Conservation (phyloP, 2,797 vertebrate species). For the Chiloscyllium punctatum region DNA sequence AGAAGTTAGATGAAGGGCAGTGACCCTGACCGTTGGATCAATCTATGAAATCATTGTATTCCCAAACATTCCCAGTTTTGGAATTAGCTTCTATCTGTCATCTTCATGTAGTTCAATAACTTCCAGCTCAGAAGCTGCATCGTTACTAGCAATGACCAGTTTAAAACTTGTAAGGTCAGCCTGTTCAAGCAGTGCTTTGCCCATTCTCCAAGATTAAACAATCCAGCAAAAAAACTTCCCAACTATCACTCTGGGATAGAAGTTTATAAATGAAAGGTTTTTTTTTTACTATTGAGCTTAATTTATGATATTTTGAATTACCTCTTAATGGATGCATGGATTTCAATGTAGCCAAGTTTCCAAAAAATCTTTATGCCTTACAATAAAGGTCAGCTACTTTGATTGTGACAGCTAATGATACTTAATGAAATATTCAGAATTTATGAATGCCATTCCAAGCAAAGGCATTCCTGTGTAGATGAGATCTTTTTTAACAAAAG, state of each 20-base stretch:
- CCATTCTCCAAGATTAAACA: background rate
- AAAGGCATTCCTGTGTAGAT: background rate
- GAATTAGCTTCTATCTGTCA: background rate
- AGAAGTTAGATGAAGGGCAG: background rate
- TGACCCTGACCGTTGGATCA: background rate
- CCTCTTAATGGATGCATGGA: background rate
- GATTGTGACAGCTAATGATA: background rate
- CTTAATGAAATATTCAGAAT: background rate
- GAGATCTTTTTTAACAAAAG: background rate
- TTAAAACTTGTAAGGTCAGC: background rate
- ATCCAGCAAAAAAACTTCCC: background rate
- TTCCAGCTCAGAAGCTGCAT: background rate
- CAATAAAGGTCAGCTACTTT: background rate
- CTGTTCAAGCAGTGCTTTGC: background rate
- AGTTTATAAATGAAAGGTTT: background rate
- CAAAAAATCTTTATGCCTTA: background rate
- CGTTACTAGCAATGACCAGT: background rate
- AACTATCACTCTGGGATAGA: background rate
- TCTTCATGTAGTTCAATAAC: background rate
- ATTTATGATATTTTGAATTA: background rate
- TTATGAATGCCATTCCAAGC: background rate
- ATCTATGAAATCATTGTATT: background rate
- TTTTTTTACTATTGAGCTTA: background rate
- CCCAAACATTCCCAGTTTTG: background rate
- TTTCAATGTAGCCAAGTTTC: background rate